Evolutionary conservation across 2,113 vertebrate genomes (phyloP), one percentile per base, ranked within the genome.

Genomic region (Callipepla californica): DNA sequence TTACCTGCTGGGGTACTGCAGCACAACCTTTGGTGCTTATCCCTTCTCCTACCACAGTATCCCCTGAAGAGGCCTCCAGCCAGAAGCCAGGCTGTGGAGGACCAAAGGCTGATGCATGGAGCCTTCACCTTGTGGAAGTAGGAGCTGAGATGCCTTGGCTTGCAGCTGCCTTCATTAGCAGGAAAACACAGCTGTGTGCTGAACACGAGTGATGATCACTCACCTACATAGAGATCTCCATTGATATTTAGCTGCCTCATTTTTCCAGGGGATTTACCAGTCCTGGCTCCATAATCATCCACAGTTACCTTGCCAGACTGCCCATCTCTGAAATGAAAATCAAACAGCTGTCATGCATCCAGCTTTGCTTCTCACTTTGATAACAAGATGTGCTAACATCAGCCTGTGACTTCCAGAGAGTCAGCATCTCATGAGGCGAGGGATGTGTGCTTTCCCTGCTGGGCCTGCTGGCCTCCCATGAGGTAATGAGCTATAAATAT

Each of bases 221-320:
- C 95, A 99, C 99, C 99, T 58, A 99, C 95, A 40, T 98, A 99
- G 48, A 99, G 97, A 45, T 98, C 97, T 13, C 99, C 99, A 2
- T 98, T 99, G 95, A 99, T 98, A 80, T 99, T 99, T 45, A 99
- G 97, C 62, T 99, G 99, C 51, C 99, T 98, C 99, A 99, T 99
- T 95, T 98, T 98, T 45, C 99, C 99, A 2, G 98, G 98, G 4
- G 99, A 99, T 88, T 98, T 98, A 63, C 98, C 98, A 0, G 99
- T 99, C 92, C 98, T 98, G 69, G 98, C 98, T 82, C 99, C 99
- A 0, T 99, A 99, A 94, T 99, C 99, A 2, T 99, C 99, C 78
- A 99, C 98, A 0, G 99, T 99, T 72, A 99, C 96, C 94, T 99
- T 99, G 36, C 99, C 99, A 22, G 98, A 98, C 23, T 98, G 99